Evolutionary conservation across 2,113 vertebrate genomes (phyloP).

Genomic region (Furnarius figulus): DNA sequence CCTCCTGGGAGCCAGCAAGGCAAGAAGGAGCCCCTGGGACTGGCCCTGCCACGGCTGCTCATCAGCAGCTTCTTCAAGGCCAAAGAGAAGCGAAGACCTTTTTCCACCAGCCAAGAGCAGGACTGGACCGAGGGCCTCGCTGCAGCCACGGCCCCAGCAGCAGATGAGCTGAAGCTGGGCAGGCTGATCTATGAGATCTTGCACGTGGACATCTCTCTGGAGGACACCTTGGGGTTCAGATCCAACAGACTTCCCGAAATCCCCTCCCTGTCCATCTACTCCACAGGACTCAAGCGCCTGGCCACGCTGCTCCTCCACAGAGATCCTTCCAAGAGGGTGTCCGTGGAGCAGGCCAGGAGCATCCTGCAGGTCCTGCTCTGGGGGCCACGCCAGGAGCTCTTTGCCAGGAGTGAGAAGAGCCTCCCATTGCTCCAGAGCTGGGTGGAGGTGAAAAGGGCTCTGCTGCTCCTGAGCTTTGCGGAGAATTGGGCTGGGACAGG

Average conservation of each 20-base stretch:
- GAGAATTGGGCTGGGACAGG: constrained; percentile 14
- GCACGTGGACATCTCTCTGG: constrained; percentile 4
- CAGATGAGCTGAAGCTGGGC: constrained; percentile 68
- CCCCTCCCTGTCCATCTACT: constrained; percentile 56
- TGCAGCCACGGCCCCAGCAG: background rate
- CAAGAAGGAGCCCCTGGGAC: background rate
- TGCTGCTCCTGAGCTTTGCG: constrained; percentile 79
- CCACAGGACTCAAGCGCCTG: constrained; percentile 55
- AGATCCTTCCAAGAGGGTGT: constrained; percentile 17
- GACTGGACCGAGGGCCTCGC: background rate
- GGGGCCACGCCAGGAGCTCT: constrained; percentile 75
- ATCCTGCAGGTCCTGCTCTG: constrained; percentile 83
- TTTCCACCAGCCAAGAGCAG: background rate
- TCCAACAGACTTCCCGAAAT: background rate
- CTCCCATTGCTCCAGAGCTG: constrained; percentile 50
- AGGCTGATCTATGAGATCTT: constrained; percentile 74
- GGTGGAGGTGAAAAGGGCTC: constrained; percentile 70
- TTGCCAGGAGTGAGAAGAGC: constrained; percentile 17
- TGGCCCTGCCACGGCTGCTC: constrained; percentile 71
- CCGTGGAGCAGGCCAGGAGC: constrained; percentile 32
- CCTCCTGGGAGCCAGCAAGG: background rate
- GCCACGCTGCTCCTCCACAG: constrained; percentile 64
- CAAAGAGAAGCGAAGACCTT: background rate
- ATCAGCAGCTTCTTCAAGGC: constrained; percentile 59
- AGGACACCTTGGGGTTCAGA: background rate